Base-by-base conservation (phyloP, 1,140 invertebrate species). In the Condylostylus longicornis region DNA sequence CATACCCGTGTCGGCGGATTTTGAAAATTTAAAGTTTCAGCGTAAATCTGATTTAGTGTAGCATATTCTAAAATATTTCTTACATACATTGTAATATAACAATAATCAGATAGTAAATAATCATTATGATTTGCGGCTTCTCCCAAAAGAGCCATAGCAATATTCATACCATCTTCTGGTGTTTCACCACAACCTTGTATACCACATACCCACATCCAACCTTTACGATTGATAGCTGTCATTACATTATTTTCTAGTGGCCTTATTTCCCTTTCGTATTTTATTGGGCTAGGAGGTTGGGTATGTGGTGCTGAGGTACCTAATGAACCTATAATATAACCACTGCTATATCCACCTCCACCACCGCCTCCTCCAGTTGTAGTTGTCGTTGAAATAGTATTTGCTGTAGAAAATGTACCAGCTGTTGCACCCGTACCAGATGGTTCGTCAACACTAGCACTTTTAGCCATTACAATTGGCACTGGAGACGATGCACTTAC, bases 1-100 rank as follows among this genome's bases (percentile, higher is more conserved):
- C 88, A 93, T 15, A 88, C 79, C 38, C 89, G 71, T 2, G 81
- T 81, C 1, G 89, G 87, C 13, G 88, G 88, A 65, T 90, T 89
- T 28, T 74, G 59, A 52, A 81, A 80, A 42, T 67, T 69, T 46
- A 91, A 78, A 36, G 73, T 70, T 37, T 72, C 71, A 23, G 73
- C 67, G 53, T 93, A 93, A 19, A 78, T 70, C 40, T 72, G 65
- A 59, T 93, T 95, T 31, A 93, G 63, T 5, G 65, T 63, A 5
- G 70, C 58, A 64, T 87, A 94, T 37, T 82, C 68, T 4, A 63
- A 67, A 77, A 95, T 88, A 49, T 81, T 75, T 38, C 74, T 68
- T 37, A 95, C 72, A 52, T 83, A 91, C 44, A 93, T 65, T 34
- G 76, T 81, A 21, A 93, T 71, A 8, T 77, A 74, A 46, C 84